A percentile compares a stretch with the other conserved stretches of the same genome.
phyloP scores from a whole-genome alignment of 2,888 invertebrate species.

The Liopterus haemorrhoidalis region DNA sequence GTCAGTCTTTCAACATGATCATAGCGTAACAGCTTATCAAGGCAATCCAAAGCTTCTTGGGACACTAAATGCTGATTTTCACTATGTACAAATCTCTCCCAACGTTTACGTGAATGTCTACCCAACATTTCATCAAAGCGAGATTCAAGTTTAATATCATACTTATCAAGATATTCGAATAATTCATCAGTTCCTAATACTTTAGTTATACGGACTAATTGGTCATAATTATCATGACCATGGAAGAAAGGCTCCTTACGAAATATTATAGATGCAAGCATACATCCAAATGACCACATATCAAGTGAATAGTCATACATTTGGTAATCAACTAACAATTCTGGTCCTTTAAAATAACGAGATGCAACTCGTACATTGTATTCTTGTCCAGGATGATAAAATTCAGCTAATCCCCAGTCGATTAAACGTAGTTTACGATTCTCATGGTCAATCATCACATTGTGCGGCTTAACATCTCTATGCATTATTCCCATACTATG shows the following conservation, averaged over 20 bases:
- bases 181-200: constrained; percentile 79
- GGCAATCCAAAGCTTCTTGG: constrained; percentile 90
- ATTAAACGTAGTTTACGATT: constrained; percentile 60
- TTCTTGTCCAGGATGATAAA: constrained; percentile 65
- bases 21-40: constrained; percentile 92
- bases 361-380: constrained; percentile 67
- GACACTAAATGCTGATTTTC: constrained; percentile 94
- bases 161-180: constrained; percentile 94
- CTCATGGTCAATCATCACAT: constrained; percentile 77
- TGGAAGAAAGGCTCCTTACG: constrained; percentile 67
- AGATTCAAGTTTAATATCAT: constrained; percentile 94
- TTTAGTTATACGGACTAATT: constrained; percentile 60
- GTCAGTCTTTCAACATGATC: constrained; percentile 91
- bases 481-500: constrained; percentile 12
- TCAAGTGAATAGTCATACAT: constrained; percentile 67
- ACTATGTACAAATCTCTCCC: constrained; percentile 94
- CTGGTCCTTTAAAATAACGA: constrained; percentile 66
- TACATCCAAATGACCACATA: constrained; percentile 67
- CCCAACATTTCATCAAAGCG: constrained; percentile 94
- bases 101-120: constrained; percentile 91
- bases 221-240: constrained; percentile 68
- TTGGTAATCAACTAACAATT: constrained; percentile 62
- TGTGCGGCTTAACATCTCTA: constrained; percentile 68
- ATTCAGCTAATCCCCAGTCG: constrained; percentile 67
- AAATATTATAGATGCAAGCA: constrained; percentile 68